Conservation (phyloP, 2,113 vertebrate genomes). For the Meriones unguiculatus region DNA sequence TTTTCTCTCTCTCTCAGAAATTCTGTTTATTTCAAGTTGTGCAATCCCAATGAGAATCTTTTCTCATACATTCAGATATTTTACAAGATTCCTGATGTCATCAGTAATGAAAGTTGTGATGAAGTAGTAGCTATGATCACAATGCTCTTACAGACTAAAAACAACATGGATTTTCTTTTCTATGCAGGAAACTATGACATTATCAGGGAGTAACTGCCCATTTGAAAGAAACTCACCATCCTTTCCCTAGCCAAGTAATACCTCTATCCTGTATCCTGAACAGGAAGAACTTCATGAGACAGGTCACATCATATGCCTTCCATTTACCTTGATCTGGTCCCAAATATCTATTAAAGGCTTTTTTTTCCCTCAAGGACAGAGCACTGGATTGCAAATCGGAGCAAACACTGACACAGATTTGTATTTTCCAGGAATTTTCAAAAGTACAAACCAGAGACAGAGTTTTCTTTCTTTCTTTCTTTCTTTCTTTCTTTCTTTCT, state of each 20-base stretch:
- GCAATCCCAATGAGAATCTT: background rate
- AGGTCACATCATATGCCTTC: slow-evolving; percentile 94
- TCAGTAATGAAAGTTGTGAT: slow-evolving; percentile 94
- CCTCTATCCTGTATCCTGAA: slow-evolving; percentile 91
- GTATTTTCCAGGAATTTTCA: slow-evolving; percentile 87
- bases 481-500: background rate
- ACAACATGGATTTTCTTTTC: slow-evolving; percentile 94
- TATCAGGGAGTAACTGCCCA: slow-evolving; percentile 94
- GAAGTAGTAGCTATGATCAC: slow-evolving; percentile 98
- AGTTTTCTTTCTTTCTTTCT: background rate
- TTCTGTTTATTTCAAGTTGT: slow-evolving; percentile 9
- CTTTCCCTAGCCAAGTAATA: slow-evolving; percentile 96
- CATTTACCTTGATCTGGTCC: slow-evolving; percentile 92
- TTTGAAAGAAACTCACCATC: slow-evolving; percentile 95
- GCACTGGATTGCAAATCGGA: slow-evolving; percentile 96
- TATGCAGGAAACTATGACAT: slow-evolving; percentile 95
- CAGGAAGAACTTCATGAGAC: slow-evolving; percentile 91
- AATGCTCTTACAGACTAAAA: slow-evolving; percentile 96
- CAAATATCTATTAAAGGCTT: slow-evolving; percentile 94
- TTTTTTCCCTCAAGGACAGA: slow-evolving; percentile 98
- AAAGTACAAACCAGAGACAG: slow-evolving; percentile 92
- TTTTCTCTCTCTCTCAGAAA: background rate
- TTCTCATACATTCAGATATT: slow-evolving; percentile 93
- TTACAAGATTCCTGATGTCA: slow-evolving; percentile 97
- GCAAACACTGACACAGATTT: slow-evolving; percentile 94